Conservation (phyloP, 2,888 invertebrate genomes). For the Therioaphis trifolii region DNA sequence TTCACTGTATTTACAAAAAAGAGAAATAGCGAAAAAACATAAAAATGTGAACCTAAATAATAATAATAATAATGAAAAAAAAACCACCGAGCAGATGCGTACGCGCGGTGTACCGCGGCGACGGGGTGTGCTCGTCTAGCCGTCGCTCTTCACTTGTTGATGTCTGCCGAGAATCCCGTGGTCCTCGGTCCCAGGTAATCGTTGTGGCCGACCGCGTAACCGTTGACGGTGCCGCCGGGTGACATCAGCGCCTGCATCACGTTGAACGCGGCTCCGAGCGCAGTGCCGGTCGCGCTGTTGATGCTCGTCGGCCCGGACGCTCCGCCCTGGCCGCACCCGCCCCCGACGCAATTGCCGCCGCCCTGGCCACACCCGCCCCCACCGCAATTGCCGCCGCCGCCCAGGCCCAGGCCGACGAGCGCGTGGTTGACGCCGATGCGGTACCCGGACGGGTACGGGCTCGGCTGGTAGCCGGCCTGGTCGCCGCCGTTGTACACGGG, state of each 20-base stretch:
- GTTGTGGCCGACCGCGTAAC: slow-evolving; percentile 51
- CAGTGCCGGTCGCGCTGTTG: background rate
- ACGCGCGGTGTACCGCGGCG: background rate
- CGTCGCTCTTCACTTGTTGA: slow-evolving; percentile 7
- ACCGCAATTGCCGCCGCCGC: background rate
- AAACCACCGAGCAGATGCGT: background rate
- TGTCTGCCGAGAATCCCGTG: slow-evolving; percentile 45
- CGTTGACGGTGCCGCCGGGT: slow-evolving; percentile 23
- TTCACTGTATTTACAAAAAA: no score
- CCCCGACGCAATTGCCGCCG: background rate
- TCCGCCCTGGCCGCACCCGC: background rate
- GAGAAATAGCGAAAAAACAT: no score
- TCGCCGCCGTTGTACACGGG: slow-evolving; percentile 44
- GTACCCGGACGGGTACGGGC: slow-evolving; percentile 49
- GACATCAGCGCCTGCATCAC: slow-evolving; percentile 33
- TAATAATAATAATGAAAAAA: background rate
- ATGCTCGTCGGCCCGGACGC: background rate
- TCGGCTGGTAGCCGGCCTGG: slow-evolving; percentile 31
- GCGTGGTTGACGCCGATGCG: slow-evolving; percentile 57
- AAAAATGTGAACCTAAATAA: no score
- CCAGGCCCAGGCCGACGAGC: slow-evolving; percentile 31
- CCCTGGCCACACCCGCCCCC: background rate
- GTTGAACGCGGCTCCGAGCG: slow-evolving; percentile 28
- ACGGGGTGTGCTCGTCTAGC: no score
- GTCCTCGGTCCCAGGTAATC: slow-evolving; percentile 40